Evolutionary conservation across 1,140 invertebrate genomes (phyloP).

Genomic region (Microplitis mediator): DNA sequence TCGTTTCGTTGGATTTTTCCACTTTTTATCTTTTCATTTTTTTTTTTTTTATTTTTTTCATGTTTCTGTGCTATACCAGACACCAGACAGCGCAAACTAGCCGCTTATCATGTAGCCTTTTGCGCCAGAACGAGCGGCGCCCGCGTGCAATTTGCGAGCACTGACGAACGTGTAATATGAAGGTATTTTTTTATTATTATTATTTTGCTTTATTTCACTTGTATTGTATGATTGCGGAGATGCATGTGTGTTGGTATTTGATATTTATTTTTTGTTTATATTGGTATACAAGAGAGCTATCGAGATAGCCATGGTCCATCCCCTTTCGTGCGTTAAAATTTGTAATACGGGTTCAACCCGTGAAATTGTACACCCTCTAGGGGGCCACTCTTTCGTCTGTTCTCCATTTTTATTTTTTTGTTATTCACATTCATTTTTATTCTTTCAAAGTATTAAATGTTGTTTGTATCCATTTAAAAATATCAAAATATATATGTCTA

Average conservation of each 20-base stretch:
- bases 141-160: conserved; percentile 24
- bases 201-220: background rate
- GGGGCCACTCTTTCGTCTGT: background rate
- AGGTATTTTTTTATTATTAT: conserved; percentile 15
- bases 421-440: background rate
- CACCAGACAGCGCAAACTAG: conserved; percentile 14
- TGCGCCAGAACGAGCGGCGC: conserved; percentile 26
- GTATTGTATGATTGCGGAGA: background rate
- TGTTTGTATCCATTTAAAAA: background rate
- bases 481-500: background rate
- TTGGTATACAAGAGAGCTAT: conserved; percentile 12
- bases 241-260: background rate
- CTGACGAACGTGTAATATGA: conserved; percentile 34
- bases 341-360: conserved; percentile 22
- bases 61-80: background rate
- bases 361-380: conserved; percentile 23
- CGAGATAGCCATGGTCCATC: conserved; percentile 19
- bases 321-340: conserved; percentile 22
- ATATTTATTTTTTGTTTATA: background rate
- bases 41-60: conserved; percentile 5
- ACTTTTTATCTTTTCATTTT: conserved; percentile 2
- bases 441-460: conserved; percentile 1
- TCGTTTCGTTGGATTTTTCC: background rate
- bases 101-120: conserved; percentile 31
- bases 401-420: conserved; percentile 8